Evolutionary conservation across 2,113 vertebrate species (phyloP).

Genomic region (Atrichornis clamosus): DNA sequence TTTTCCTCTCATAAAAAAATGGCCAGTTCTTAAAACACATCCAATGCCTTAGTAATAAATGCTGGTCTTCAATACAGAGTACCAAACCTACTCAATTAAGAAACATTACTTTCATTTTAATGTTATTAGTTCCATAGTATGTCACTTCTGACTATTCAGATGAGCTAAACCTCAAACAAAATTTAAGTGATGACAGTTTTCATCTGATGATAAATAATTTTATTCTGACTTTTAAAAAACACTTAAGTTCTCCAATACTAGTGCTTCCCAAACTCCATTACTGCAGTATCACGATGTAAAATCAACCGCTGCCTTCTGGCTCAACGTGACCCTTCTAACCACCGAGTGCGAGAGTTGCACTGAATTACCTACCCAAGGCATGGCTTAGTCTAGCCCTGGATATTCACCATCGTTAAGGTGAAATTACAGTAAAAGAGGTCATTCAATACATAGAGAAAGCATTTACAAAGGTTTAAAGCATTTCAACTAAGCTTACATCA

Average conservation of each 20-base stretch:
- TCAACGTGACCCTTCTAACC: background rate
- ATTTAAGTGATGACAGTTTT: background rate
- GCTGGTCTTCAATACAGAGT: background rate
- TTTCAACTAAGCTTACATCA: background rate
- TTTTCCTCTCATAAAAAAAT: background rate
- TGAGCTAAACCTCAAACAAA: background rate
- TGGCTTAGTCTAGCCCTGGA: background rate
- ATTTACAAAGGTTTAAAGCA: background rate
- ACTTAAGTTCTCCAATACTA: background rate
- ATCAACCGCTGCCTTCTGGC: background rate
- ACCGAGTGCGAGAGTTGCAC: accelerated
- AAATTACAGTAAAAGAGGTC: background rate
- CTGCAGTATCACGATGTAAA: background rate
- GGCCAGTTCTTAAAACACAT: background rate
- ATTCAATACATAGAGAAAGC: background rate
- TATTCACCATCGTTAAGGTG: background rate
- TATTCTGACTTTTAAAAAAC: background rate
- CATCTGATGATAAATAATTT: background rate
- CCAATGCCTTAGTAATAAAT: background rate
- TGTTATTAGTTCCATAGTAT: background rate
- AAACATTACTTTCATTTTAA: background rate
- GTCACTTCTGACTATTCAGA: background rate
- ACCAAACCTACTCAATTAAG: background rate
- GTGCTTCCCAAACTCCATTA: background rate
- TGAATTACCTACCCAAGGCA: background rate